Evolutionary conservation across 2,797 vertebrate genomes (phyloP), one percentile per base, ranked within the genome.

Genomic region (Emys orbicularis): DNA sequence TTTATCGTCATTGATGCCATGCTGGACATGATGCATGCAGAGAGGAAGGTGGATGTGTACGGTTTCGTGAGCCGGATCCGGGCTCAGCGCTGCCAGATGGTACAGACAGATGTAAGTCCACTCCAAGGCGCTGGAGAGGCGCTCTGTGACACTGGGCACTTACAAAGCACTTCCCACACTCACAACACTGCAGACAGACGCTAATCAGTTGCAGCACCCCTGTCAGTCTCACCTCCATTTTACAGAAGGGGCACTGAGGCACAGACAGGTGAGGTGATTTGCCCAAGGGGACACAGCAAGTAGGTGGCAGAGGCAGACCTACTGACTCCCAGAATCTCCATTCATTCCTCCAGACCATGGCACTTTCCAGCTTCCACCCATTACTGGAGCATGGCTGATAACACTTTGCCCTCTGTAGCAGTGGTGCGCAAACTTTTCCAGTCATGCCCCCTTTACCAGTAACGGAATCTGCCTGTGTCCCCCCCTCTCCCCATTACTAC

Each of bases 31-130:
- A 99, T 99, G 99, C 98, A 98, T 1, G 97, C 96, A 0, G 97
- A 99, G 98, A 98, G 98, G 97, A 99, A 99, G 97, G 99, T 99
- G 94, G 99, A 99, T 0, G 99, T 99, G 27, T 99, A 99, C 11
- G 99, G 99, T 86, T 99, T 99, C 8, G 99, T 99, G 87, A 99
- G 99, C 83, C 98, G 99, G 50, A 99, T 99, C 98, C 98, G 99
- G 90, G 99, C 99, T 41, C 99, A 99, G 97, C 99, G 99, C 96
- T 99, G 99, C 98, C 99, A 99, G 98, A 99, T 99, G 99, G 99
- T 99, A 94, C 99, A 99, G 97, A 99, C 99, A 2, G 99, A 99
- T 61, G 99, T 99, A 95, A 98, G 99, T 98, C 83, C 27, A 49
- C 10, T 4, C 18, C 94, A 65, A 25, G 1, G 1, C 4, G 1